phyloP scores from a whole-genome alignment of 2,888 invertebrate species.

The Nasonia oneida region DNA sequence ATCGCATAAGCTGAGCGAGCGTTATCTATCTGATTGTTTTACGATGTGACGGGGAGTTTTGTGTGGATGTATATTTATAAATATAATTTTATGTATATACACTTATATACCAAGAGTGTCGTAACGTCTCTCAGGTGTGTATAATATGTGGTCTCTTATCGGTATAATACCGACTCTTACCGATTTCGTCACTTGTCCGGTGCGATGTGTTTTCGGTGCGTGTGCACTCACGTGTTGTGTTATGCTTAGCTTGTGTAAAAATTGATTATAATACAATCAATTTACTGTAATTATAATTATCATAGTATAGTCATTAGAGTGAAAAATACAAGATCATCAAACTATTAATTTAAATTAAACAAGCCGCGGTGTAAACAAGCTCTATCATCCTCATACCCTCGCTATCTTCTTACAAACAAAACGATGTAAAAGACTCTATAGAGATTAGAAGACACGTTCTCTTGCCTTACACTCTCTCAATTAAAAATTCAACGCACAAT shows the following conservation, averaged over 20 bases:
- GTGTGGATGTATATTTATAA: background rate
- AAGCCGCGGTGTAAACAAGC: background rate
- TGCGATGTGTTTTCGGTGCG: background rate
- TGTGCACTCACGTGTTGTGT: no score
- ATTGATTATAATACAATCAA: no score
- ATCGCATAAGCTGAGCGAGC: background rate
- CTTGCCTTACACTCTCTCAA: background rate
- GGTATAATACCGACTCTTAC: background rate
- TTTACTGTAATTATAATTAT: no score
- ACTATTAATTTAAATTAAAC: background rate
- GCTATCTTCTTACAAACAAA: background rate
- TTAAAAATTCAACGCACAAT: background rate
- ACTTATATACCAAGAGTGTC: background rate
- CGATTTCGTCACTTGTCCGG: background rate
- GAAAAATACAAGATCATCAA: background rate
- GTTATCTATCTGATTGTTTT: conserved; percentile 44
- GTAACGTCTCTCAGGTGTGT: background rate
- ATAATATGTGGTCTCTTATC: background rate
- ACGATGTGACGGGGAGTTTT: conserved; percentile 28
- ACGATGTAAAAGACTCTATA: background rate
- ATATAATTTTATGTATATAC: background rate
- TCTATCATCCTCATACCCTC: background rate
- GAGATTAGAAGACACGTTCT: background rate
- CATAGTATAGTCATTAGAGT: background rate
- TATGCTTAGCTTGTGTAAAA: background rate